A percentile compares a stretch with the other conserved stretches of the same genome.
These are phyloP conservation scores for Probosciger aterrimus DNA, from an alignment of 2,113 vertebrate genomes.

Conservation along the genomic window DNA sequence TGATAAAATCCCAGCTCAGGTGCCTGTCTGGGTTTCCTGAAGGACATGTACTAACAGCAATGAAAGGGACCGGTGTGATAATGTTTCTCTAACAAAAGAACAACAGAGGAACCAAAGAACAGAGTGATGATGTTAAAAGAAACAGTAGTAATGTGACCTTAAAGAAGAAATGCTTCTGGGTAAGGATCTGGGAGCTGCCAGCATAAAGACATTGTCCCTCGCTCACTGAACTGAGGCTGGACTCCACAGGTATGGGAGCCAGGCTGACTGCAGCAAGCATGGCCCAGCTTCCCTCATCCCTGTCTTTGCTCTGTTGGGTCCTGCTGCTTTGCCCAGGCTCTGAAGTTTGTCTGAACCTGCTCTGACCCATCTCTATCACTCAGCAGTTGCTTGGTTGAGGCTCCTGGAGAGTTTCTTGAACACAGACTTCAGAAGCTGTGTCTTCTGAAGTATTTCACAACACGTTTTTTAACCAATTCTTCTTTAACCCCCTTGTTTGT, in stretches of 20 bases:
- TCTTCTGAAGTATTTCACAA: background rate
- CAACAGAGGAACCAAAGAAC: background rate
- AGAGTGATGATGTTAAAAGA: background rate
- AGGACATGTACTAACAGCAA: background rate
- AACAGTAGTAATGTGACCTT: background rate
- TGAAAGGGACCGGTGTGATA: background rate
- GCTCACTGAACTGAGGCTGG: background rate
- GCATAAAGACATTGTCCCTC: background rate
- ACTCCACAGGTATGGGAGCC: accelerated
- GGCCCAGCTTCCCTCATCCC: accelerated
- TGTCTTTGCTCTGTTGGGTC: background rate
- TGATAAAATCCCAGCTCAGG: background rate
- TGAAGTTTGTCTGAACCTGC: background rate
- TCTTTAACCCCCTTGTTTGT: background rate
- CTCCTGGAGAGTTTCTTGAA: background rate
- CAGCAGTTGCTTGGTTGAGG: background rate
- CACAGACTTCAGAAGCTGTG: background rate
- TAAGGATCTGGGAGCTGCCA: background rate
- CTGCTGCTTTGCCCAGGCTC: background rate
- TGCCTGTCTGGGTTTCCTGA: background rate
- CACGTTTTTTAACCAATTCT: background rate
- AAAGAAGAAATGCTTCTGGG: background rate
- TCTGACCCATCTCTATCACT: background rate
- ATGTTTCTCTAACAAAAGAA: background rate
- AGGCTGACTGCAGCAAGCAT: background rate